These are phyloP conservation scores for Dryobotodes eremita DNA, from an alignment of 2,888 invertebrate genomes.

Conservation along the genomic window DNA sequence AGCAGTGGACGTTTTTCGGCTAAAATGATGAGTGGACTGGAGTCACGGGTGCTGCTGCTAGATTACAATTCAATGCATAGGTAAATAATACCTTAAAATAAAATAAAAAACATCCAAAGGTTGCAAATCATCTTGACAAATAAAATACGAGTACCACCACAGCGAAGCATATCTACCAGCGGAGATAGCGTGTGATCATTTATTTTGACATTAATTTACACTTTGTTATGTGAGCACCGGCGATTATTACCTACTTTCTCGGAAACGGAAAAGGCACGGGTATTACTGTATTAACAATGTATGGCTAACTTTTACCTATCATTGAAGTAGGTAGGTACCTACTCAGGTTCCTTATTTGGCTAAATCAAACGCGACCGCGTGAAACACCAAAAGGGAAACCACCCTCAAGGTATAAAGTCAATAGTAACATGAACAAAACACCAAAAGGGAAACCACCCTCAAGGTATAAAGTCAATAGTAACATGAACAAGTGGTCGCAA, in stretches of 20 bases:
- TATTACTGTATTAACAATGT: conserved; percentile 18
- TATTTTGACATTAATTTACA: conserved; percentile 48
- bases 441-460: background rate
- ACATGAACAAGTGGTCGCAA: background rate
- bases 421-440: too few species aligned
- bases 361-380: background rate
- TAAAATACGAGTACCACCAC: background rate
- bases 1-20: too few species aligned
- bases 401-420: background rate
- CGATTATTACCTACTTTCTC: conserved; percentile 42
- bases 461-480: background rate
- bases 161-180: background rate
- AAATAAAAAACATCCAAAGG: conserved; percentile 14
- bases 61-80: conserved; percentile 2
- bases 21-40: too few species aligned
- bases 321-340: background rate
- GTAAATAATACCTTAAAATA: background rate
- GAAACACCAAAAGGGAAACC: background rate
- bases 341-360: background rate
- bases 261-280: conserved; percentile 24
- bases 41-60: background rate
- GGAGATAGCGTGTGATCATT: conserved; percentile 25
- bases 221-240: conserved; percentile 29
- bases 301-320: conserved; percentile 1
- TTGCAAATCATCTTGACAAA: conserved; percentile 14